A percentile compares a stretch with the other conserved stretches of the same genome.
phyloP scores from a whole-genome alignment of 2,797 vertebrate species.

The Lophotriccus pileatus region DNA sequence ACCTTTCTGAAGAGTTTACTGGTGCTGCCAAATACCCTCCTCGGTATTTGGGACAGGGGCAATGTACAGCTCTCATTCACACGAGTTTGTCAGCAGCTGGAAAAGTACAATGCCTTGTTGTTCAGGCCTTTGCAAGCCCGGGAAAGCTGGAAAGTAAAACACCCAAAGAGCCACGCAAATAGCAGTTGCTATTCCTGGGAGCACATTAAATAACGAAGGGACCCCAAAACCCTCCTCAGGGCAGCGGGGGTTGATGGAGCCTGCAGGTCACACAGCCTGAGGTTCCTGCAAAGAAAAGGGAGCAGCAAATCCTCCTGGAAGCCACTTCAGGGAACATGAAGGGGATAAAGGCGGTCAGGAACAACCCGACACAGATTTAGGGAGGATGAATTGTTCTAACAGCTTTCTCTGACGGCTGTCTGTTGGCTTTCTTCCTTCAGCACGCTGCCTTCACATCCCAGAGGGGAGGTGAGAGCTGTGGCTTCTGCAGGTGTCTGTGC shows the following conservation, averaged over 20 bases:
- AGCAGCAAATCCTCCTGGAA: background rate
- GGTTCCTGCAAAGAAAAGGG: background rate
- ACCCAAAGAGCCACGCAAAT: accelerated
- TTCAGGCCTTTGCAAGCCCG: accelerated
- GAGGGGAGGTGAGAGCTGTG: background rate
- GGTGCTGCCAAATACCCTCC: too few relatives aligned
- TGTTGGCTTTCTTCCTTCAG: background rate
- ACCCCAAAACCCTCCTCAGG: background rate
- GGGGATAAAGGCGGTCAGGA: background rate
- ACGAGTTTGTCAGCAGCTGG: accelerated
- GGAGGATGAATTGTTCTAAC: accelerated
- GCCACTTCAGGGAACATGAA: accelerated
- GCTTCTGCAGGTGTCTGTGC: background rate
- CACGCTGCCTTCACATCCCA: accelerated
- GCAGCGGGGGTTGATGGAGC: accelerated
- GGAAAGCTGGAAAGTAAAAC: background rate
- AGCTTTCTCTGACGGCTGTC: background rate
- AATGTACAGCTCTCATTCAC: accelerated
- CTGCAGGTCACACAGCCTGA: background rate
- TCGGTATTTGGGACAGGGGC: accelerated
- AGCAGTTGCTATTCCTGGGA: accelerated
- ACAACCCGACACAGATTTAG: accelerated
- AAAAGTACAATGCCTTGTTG: accelerated
- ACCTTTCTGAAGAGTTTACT: too few relatives aligned
- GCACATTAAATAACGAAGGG: too few relatives aligned